Percentiles rank a stretch among this genome's conserved stretches.
These are phyloP conservation scores for Zoanthus sociatus DNA, from an alignment of 92 coral and sea anemone species.

Conservation along the genomic window DNA sequence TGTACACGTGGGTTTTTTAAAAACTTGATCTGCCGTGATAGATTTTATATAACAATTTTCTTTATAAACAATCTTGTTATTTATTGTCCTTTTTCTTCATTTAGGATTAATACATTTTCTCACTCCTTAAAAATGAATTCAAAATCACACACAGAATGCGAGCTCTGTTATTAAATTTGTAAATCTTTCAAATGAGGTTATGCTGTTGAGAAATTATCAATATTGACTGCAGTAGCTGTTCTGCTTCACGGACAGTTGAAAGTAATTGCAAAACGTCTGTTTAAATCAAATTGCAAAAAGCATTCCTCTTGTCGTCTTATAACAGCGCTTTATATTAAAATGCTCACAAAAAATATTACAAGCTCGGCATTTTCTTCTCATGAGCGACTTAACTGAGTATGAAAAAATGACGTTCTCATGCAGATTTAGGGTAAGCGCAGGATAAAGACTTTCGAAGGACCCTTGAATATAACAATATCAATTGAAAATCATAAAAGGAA, in stretches of 20 bases:
- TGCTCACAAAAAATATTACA: no score
- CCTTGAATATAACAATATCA: not conserved
- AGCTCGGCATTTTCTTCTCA: no score
- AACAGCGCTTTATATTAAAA: no score
- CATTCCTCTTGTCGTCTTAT: not conserved
- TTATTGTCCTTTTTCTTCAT: no score
- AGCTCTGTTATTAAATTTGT: not conserved
- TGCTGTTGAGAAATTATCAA: not conserved
- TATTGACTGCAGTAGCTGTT: not conserved
- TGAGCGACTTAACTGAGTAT: no score
- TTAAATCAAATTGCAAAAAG: not conserved
- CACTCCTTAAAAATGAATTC: not conserved
- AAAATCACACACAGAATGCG: not conserved
- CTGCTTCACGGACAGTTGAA: not conserved
- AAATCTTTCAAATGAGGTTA: not conserved
- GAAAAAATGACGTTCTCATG: not conserved
- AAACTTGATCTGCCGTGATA: no score
- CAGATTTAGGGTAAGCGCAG: not conserved
- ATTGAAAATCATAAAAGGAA: conserved; percentile 6
- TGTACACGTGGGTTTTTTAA: no score
- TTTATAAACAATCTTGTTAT: no score
- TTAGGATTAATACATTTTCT: no score
- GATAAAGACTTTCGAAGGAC: not conserved
- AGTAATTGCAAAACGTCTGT: not conserved
- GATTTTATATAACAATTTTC: no score